Base-by-base conservation (phyloP, 2,888 invertebrate genomes). In the Bombyx huttoni region DNA sequence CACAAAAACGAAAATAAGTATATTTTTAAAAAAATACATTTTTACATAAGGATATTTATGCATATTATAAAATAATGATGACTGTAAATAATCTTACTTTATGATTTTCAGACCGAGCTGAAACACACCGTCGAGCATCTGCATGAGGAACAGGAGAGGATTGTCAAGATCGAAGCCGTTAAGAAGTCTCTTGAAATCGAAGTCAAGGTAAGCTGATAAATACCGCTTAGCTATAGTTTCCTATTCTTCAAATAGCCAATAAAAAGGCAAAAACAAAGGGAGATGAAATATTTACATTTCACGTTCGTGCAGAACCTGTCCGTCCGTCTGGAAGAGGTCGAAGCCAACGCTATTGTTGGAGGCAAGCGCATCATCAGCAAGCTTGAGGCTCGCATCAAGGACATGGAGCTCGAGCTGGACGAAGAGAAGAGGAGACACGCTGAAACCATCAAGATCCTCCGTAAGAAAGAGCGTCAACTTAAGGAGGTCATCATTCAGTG, bases 321-420 rank as follows among this genome's bases (percentile, higher is more conserved):
- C 65, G 90, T 97, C 65, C 95, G 97, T 75, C 91, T 98, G 74
- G 97, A 98, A 82, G 98, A 98, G 87, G 98, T 98, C 64, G 98
- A 98, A 85, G 94, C 98, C 68, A 98, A 98, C 75, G 98, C 98
- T 59, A 95, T 98, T 70, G 97, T 98, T 68, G 98, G 98, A 73
- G 97, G 97, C 78, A 98, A 95, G 89, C 94, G 98, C 70, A 96
- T 98, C 90, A 98, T 98, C 91, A 95, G 97, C 92, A 98, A 98
- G 91, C 91, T 98, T 79, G 98, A 98, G 86, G 95, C 97, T 64
- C 92, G 94, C 91, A 94, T 98, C 72, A 96, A 97, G 75, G 98
- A 98, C 76, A 90, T 98, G 86, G 98, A 98, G 87, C 90, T 97
- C 67, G 98, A 98, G 86, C 88, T 96, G 64, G 98, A 98, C 76